Conservation (phyloP, 2,888 invertebrate genomes). For the Aporophyla nigra region DNA sequence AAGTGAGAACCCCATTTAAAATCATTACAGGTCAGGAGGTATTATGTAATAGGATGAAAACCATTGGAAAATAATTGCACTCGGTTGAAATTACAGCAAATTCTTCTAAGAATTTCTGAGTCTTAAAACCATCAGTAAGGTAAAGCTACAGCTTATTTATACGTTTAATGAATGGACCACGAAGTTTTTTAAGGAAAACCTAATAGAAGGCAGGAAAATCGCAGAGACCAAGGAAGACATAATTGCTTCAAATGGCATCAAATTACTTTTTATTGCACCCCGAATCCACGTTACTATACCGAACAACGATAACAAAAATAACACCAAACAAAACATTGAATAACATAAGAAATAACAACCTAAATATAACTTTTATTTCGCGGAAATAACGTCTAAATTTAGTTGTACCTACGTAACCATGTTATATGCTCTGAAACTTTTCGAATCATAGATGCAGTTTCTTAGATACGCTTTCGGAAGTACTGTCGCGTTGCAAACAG, state of each 20-base stretch:
- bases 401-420: constrained; percentile 62
- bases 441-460: constrained; percentile 67
- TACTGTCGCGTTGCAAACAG: constrained; percentile 75
- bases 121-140: background rate
- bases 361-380: constrained; percentile 69
- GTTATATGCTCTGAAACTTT: constrained; percentile 71
- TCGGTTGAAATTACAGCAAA: background rate
- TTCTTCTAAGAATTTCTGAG: background rate
- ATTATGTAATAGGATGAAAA: background rate
- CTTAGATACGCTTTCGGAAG: constrained; percentile 69
- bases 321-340: constrained; percentile 49
- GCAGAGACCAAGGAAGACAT: constrained; percentile 1
- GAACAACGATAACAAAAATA: constrained; percentile 57
- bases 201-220: background rate
- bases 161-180: background rate
- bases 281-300: constrained; percentile 17
- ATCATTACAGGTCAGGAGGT: background rate
- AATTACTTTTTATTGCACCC: constrained; percentile 39
- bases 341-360: constrained; percentile 64
- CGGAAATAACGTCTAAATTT: constrained; percentile 66
- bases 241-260: constrained; percentile 14
- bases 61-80: background rate
- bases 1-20: background rate
- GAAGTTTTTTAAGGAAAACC: constrained; percentile 2
- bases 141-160: background rate